Conservation (phyloP, 2,888 invertebrate genomes). For the Cerastis rubricosa region DNA sequence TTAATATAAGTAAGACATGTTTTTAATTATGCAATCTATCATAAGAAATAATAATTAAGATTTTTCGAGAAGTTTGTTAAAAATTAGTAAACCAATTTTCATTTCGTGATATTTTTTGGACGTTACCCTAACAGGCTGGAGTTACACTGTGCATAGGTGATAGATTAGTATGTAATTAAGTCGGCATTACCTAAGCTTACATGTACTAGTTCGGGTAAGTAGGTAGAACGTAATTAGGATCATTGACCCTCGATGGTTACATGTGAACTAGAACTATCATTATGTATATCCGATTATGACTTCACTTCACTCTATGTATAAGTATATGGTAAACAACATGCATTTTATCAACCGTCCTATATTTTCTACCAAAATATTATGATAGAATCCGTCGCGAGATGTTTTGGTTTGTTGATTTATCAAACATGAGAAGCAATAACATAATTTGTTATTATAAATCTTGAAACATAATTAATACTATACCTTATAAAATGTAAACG, state of each 20-base stretch:
- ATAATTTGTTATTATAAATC: conserved; percentile 1
- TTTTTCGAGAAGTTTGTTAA: background rate
- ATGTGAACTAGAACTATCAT: conserved; percentile 5
- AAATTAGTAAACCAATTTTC: background rate
- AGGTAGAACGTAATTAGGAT: conserved; percentile 31
- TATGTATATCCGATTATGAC: conserved; percentile 27
- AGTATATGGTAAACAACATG: conserved; percentile 19
- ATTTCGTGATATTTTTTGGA: conserved; percentile 1
- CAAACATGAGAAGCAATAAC: conserved; percentile 7
- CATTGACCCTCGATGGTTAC: conserved; percentile 41
- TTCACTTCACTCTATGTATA: background rate
- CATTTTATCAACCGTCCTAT: conserved; percentile 35
- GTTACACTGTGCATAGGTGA: conserved; percentile 16
- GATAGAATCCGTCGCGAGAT: background rate
- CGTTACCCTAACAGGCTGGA: background rate
- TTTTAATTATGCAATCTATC: background rate
- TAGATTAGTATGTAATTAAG: conserved; percentile 45
- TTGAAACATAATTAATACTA: conserved; percentile 22
- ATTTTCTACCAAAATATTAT: conserved; percentile 31
- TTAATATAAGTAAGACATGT: background rate
- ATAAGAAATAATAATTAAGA: background rate
- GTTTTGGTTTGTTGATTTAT: conserved; percentile 20
- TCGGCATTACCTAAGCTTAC: conserved; percentile 38
- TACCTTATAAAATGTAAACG: conserved; percentile 46
- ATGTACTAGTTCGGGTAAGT: conserved; percentile 14